Conservation (phyloP, 2,888 invertebrate genomes). For the Melieria omissa region DNA sequence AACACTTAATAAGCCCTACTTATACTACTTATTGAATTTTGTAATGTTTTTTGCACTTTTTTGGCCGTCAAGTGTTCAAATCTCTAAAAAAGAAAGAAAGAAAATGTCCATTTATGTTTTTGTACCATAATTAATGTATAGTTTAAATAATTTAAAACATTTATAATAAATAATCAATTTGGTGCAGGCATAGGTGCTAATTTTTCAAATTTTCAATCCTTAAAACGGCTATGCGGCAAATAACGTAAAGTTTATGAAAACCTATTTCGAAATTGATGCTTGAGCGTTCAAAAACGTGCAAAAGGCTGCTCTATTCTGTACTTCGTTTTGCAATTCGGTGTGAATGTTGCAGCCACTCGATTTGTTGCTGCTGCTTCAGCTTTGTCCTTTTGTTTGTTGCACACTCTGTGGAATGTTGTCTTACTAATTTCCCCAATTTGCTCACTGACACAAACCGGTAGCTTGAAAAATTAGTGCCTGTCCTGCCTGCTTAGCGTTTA, state of each 20-base stretch:
- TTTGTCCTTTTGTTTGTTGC: constrained; percentile 7
- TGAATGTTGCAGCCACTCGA: constrained; percentile 52
- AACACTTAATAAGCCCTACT: not conserved
- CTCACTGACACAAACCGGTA: constrained; percentile 40
- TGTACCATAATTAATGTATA: too few species aligned
- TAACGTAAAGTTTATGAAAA: constrained; percentile 8
- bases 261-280: not conserved
- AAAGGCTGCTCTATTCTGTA: constrained; percentile 58
- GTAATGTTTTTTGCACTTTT: constrained; percentile 62
- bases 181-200: constrained; percentile 32
- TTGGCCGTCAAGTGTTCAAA: constrained; percentile 24
- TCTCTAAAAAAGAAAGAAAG: too few species aligned
- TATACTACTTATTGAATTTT: not conserved
- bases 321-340: constrained; percentile 43
- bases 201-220: constrained; percentile 15
- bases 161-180: constrained; percentile 13
- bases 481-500: constrained; percentile 19
- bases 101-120: constrained; percentile 26
- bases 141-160: not conserved
- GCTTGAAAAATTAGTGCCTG: constrained; percentile 50
- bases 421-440: constrained; percentile 39
- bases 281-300: constrained; percentile 47
- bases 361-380: constrained; percentile 56
- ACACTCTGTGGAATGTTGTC: constrained; percentile 30
- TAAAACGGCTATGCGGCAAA: constrained; percentile 18